Evolutionary conservation across 1,140 invertebrate genomes (phyloP), one percentile per base, ranked within the genome.

Genomic region (Bactericera cockerelli): DNA sequence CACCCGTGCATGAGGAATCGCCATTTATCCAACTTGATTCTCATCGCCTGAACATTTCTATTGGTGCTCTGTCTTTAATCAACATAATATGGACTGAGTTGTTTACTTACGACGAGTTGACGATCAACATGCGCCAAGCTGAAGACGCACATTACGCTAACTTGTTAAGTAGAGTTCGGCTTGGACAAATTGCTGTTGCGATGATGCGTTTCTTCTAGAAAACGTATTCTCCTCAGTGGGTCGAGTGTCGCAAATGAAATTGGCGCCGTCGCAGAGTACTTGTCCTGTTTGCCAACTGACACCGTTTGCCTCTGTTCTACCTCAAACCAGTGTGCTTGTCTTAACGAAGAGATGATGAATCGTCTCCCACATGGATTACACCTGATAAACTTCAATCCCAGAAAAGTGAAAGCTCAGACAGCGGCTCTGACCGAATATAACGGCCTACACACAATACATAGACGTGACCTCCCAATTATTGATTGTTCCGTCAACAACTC

Each of bases 351-450:
- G 16, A 36, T 36, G 33, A 11, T 36, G 33, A 16, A 36, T n/a
- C n/a, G n/a, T n/a, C n/a, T n/a, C n/a, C n/a, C 71, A 14, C 49
- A 68, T 22, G 68, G 69, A 16, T 33, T 59, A n/a, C 42, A 59
- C 22, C 24, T 59, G 13, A 55, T 59, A n/a, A 59, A 59, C 31
- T 55, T 59, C 31, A 49, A 59, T 31, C 31, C 25, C n/a, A 16
- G 42, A 22, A n/a, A 49, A 8, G 42, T 49, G 42, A 49, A 49
- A 49, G 42, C 42, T 49, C 42, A 49, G 19, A 49, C 33, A 36
- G n/a, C 4, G n/a, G n/a, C 42, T 49, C 42, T 6, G 42, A 19
- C 19, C 22, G 42, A 49, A 22, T 49, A 49, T 16, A 49, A 49
- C 22, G 8, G 42, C 22, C n/a, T 49, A 19, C 42, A 16, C 22